These are phyloP conservation scores for Tetraneura akinire DNA, from an alignment of 1,140 invertebrate species.

Conservation along the genomic window DNA sequence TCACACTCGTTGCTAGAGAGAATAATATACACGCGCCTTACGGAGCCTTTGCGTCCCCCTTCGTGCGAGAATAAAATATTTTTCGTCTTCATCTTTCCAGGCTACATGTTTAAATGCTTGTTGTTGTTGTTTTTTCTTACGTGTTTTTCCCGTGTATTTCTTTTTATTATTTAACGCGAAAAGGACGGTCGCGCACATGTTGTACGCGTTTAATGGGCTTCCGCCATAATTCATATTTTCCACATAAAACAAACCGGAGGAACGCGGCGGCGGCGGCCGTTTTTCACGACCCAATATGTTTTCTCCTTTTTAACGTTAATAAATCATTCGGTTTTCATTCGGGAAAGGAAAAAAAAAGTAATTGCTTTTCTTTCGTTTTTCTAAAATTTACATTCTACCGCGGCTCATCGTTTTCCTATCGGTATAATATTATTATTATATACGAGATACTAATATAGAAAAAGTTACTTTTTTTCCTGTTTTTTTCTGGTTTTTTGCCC, in stretches of 20 bases:
- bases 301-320: conserved; percentile 26
- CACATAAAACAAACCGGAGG: conserved; percentile 40
- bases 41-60: conserved; percentile 2
- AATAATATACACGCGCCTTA: no score
- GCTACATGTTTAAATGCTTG: conserved; percentile 48
- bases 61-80: conserved; percentile 46
- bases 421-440: no score
- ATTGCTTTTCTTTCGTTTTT: conserved; percentile 47
- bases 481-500: no score
- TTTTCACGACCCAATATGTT: conserved; percentile 44
- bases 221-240: conserved; percentile 51
- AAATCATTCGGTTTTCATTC: conserved; percentile 47
- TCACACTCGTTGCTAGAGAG: conserved; percentile 46
- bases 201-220: conserved; percentile 50
- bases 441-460: no score
- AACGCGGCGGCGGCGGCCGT: not conserved
- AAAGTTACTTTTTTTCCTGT: conserved; percentile 28
- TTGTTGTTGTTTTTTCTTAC: conserved; percentile 28
- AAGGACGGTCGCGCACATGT: conserved; percentile 47
- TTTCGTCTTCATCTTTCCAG: conserved; percentile 38
- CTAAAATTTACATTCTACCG: conserved; percentile 25
- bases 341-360: conserved; percentile 50
- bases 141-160: not conserved
- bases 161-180: conserved; percentile 31
- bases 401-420: conserved; percentile 13